A percentile compares a stretch with the other conserved stretches of the same genome.
phyloP scores from a whole-genome alignment of 1,140 invertebrate species.

The Forficula auricularia region DNA sequence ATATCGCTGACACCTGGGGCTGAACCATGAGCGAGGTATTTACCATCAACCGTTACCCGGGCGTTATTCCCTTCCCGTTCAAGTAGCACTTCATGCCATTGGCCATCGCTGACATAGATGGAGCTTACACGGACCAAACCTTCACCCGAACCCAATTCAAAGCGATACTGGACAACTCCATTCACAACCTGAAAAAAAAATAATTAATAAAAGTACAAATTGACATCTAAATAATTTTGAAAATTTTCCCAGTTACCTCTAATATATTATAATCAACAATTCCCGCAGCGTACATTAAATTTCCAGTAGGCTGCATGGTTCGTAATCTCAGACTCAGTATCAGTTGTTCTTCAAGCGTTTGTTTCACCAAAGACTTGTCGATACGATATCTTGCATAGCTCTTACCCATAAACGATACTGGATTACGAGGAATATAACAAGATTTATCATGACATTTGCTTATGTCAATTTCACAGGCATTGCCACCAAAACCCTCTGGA shows the following conservation, averaged over 20 bases:
- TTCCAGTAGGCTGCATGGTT: conserved; percentile 70
- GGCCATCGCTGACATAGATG: conserved; percentile 62
- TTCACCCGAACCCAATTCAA: conserved; percentile 81
- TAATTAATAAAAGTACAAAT: conserved; percentile 1
- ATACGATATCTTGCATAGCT: conserved; percentile 70
- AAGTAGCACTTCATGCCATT: conserved; percentile 73
- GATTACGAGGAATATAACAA: conserved; percentile 46
- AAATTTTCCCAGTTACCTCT: conserved; percentile 35
- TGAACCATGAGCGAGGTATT: conserved; percentile 54
- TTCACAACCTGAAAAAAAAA: conserved; percentile 39
- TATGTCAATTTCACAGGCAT: conserved; percentile 44
- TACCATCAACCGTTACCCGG: conserved; percentile 59
- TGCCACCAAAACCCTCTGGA: conserved; percentile 49
- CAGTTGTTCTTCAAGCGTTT: conserved; percentile 61
- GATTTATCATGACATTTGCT: conserved; percentile 43
- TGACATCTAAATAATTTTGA: conserved; percentile 3
- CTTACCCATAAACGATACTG: conserved; percentile 65
- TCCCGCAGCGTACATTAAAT: conserved; percentile 69
- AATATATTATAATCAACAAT: conserved; percentile 77
- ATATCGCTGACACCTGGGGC: conserved; percentile 69
- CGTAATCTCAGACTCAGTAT: conserved; percentile 61
- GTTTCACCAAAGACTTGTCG: conserved; percentile 34
- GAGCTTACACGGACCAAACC: conserved; percentile 61
- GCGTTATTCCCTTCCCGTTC: conserved; percentile 64
- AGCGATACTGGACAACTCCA: conserved; percentile 70